phyloP scores from a whole-genome alignment of 2,113 vertebrate genomes.

The Xenopus tropicalis region DNA sequence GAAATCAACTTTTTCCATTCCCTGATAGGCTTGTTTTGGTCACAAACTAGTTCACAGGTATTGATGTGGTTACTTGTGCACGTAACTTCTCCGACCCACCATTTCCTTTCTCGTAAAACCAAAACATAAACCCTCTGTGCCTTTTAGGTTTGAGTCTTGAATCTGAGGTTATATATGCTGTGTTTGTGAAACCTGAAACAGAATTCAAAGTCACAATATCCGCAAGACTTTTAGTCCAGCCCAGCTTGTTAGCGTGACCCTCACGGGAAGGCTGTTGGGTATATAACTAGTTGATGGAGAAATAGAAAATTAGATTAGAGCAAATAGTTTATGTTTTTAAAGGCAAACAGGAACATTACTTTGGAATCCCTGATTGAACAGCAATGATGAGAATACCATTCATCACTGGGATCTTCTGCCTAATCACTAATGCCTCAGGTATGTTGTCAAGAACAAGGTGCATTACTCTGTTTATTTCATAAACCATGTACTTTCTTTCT shows the following conservation, averaged over 20 bases:
- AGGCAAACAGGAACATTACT: neutral
- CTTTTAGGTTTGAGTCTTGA: constrained; percentile 50
- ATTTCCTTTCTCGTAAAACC: constrained; percentile 76
- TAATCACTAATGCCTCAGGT: constrained; percentile 57
- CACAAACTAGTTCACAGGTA: constrained; percentile 50
- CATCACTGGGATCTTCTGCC: constrained; percentile 53
- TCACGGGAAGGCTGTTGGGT: too few species aligned
- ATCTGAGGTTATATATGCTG: constrained; percentile 58
- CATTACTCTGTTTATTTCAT: neutral
- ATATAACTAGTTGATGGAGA: neutral
- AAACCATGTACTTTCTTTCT: too few species aligned
- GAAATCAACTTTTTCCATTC: constrained; percentile 70
- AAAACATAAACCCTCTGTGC: constrained; percentile 68
- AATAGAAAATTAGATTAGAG: constrained; percentile 43
- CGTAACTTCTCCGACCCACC: constrained; percentile 67
- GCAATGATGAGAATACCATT: constrained; percentile 58
- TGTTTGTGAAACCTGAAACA: constrained; percentile 67
- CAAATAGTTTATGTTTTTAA: neutral
- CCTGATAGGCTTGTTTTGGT: constrained; percentile 69
- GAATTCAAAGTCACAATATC: constrained; percentile 62
- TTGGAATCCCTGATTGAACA: constrained; percentile 42
- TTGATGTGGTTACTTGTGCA: constrained; percentile 63
- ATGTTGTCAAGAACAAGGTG: constrained; percentile 52
- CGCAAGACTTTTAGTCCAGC: constrained; percentile 55
- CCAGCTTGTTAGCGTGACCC: too few species aligned